phyloP scores from a whole-genome alignment of 2,888 invertebrate species.

The Watsonalla binaria region DNA sequence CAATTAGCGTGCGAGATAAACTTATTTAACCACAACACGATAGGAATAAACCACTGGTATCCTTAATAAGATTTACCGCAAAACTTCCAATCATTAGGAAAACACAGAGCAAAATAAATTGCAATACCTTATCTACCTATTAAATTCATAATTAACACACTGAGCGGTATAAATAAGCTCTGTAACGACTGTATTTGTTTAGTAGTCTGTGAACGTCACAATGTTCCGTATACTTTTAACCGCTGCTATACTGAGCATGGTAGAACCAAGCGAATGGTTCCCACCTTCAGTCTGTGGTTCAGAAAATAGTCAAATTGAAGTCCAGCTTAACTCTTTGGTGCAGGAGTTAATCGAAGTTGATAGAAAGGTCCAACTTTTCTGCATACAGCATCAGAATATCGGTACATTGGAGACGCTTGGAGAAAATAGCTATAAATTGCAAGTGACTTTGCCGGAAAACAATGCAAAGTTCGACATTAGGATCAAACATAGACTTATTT shows the following conservation, averaged over 20 bases:
- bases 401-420: neutral
- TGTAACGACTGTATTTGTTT: neutral
- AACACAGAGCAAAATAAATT: too few species aligned
- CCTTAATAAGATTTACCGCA: too few species aligned
- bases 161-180: neutral
- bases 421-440: neutral
- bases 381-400: neutral
- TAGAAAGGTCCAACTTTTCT: neutral
- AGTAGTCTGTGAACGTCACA: neutral
- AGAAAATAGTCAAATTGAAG: neutral
- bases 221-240: neutral
- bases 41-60: too few species aligned
- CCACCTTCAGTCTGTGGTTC: neutral
- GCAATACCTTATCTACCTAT: too few species aligned
- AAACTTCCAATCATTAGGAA: too few species aligned
- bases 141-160: too few species aligned
- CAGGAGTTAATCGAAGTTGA: neutral
- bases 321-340: neutral
- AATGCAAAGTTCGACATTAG: constrained; percentile 1
- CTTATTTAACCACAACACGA: too few species aligned
- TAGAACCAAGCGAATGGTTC: neutral
- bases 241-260: neutral
- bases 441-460: constrained; percentile 2
- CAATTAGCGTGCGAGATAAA: too few species aligned
- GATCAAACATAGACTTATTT: constrained; percentile 3